These are phyloP conservation scores for Mus caroli DNA, from an alignment of 2,797 vertebrate species.

Conservation along the genomic window DNA sequence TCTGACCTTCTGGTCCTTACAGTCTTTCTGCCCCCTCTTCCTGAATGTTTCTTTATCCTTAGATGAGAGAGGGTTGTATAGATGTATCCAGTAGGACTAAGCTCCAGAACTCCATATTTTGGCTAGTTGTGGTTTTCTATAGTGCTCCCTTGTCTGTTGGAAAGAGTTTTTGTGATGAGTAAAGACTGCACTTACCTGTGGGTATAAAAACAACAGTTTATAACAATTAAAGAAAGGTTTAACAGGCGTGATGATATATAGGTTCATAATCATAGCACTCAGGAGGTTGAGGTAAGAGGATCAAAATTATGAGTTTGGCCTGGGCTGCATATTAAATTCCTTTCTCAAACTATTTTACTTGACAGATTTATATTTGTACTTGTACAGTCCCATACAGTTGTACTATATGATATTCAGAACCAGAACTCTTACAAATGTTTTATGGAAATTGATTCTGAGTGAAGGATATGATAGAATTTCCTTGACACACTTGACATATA, in stretches of 20 bases:
- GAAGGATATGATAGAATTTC: constrained; percentile 21
- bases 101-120: neutral
- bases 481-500: neutral
- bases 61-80: neutral
- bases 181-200: neutral
- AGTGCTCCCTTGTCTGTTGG: neutral
- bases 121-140: neutral
- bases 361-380: neutral
- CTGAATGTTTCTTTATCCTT: neutral
- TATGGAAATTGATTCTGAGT: neutral
- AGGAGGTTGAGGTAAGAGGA: neutral
- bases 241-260: neutral
- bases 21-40: neutral
- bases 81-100: neutral
- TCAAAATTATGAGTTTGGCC: neutral
- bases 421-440: constrained; percentile 13
- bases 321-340: neutral
- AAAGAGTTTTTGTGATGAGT: neutral
- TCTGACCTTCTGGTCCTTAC: neutral
- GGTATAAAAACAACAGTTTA: neutral
- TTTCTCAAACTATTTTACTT: neutral
- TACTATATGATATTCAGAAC: neutral
- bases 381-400: neutral
- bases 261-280: neutral
- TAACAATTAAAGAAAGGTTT: constrained; percentile 1